A percentile compares a stretch with the other conserved stretches of the same genome.
phyloP scores from a whole-genome alignment of 37 sponge, comb jelly and placozoan species.

The Spongilla lacustris region DNA sequence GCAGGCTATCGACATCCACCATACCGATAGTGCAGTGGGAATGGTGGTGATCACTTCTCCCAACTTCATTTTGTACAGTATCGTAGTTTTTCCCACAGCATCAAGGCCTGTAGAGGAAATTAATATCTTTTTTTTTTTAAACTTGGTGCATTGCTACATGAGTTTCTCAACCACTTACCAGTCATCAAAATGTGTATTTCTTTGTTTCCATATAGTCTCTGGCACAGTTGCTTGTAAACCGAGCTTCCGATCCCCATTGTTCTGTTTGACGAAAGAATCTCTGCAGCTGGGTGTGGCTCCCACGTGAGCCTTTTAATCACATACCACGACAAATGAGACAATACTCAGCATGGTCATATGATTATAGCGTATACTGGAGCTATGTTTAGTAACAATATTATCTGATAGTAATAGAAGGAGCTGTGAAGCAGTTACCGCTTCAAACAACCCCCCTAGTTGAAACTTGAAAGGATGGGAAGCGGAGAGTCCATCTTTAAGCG shows the following conservation, averaged over 20 bases:
- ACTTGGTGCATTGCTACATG: neutral
- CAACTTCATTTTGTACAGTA: slow-evolving; percentile 85
- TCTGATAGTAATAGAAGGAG: neutral
- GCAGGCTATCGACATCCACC: neutral
- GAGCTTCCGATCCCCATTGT: neutral
- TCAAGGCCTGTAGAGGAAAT: slow-evolving; percentile 81
- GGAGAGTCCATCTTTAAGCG: neutral
- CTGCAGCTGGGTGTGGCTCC: no score
- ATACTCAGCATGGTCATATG: no score
- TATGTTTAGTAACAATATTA: neutral
- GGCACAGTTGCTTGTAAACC: neutral
- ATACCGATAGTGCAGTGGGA: neutral
- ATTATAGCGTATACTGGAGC: neutral
- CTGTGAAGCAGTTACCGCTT: neutral
- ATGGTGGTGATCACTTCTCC: slow-evolving; percentile 31
- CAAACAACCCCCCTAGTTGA: neutral
- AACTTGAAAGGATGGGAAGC: neutral
- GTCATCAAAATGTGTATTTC: slow-evolving; percentile 37
- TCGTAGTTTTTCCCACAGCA: slow-evolving; percentile 92
- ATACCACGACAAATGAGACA: no score
- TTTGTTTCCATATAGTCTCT: slow-evolving; percentile 11
- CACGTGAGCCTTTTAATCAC: no score
- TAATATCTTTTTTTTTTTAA: no score
- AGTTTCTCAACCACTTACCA: slow-evolving; percentile 1
- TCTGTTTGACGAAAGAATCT: no score